Percentiles rank a stretch among this genome's conserved stretches.
Conservation (phyloP, 2,113 vertebrate genomes). For the Alethe diademata region DNA sequence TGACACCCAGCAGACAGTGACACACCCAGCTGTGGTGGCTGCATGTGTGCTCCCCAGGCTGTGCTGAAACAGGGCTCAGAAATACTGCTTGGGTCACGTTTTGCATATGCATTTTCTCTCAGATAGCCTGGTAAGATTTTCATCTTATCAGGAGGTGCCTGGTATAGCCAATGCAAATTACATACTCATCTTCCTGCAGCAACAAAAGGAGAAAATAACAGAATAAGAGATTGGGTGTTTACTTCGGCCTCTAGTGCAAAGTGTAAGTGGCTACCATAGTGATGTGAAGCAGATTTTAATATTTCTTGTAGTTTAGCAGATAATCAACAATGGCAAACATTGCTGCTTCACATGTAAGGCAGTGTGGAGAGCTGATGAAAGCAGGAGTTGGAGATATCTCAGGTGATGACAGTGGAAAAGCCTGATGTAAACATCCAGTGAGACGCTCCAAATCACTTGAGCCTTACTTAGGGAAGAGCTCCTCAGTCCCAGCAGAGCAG, state of each 20-base stretch:
- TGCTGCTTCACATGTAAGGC: not conserved
- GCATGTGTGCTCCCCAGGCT: not conserved
- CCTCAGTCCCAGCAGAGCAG: not conserved
- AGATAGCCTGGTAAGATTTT: not conserved
- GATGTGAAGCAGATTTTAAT: not conserved
- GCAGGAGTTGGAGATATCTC: not conserved
- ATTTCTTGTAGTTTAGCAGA: not conserved
- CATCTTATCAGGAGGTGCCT: not conserved
- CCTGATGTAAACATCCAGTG: not conserved
- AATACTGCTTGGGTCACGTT: not conserved
- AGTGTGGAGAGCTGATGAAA: not conserved
- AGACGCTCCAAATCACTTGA: not conserved
- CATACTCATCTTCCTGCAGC: not conserved
- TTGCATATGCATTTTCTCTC: not conserved
- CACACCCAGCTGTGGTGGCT: accelerated
- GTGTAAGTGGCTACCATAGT: conserved; percentile 27
- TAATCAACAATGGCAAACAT: not conserved
- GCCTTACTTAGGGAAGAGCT: not conserved
- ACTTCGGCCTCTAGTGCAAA: not conserved
- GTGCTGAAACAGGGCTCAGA: not conserved
- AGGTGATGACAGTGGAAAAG: not conserved
- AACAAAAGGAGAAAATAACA: not conserved
- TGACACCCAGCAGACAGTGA: not conserved
- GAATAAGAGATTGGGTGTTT: not conserved
- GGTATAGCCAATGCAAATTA: not conserved